Percentiles rank a stretch among this genome's conserved stretches.
phyloP scores from a whole-genome alignment of 1,140 invertebrate species.

The Globodera rostochiensis region DNA sequence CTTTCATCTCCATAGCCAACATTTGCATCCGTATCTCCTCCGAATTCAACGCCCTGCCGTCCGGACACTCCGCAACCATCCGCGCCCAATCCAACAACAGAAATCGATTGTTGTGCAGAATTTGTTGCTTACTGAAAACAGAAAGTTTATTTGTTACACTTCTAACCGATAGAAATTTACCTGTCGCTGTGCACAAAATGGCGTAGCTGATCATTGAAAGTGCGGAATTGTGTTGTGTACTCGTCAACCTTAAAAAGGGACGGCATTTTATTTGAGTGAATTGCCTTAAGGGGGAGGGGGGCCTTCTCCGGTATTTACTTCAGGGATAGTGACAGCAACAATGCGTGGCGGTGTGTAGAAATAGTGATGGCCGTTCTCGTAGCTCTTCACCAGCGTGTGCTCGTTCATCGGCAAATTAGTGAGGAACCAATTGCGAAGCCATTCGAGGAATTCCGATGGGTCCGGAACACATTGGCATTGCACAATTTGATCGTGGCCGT shows the following conservation, averaged over 20 bases:
- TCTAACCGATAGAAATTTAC: too few species aligned
- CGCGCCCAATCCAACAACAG: slow-evolving; percentile 19
- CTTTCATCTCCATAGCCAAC: neutral
- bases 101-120: neutral
- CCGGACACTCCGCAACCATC: neutral
- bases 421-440: slow-evolving; percentile 7
- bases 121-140: neutral
- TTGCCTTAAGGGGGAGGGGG: neutral
- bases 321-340: slow-evolving; percentile 18
- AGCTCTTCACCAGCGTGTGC: neutral
- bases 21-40: slow-evolving; percentile 3
- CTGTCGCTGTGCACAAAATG: neutral
- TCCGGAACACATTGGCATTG: neutral
- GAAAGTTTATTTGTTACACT: neutral
- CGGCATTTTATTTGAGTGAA: neutral
- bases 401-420: neutral
- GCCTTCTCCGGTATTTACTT: neutral
- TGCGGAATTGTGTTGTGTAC: neutral
- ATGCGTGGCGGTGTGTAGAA: slow-evolving; percentile 8
- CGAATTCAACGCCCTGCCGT: neutral
- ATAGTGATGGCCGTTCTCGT: slow-evolving; percentile 6
- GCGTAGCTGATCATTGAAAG: slow-evolving; percentile 10
- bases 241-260: neutral
- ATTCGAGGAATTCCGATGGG: neutral
- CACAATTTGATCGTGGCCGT: slow-evolving; percentile 15